These are phyloP conservation scores for Triplophysa yarkandensis DNA, from an alignment of 2,797 vertebrate genomes.

Conservation along the genomic window DNA sequence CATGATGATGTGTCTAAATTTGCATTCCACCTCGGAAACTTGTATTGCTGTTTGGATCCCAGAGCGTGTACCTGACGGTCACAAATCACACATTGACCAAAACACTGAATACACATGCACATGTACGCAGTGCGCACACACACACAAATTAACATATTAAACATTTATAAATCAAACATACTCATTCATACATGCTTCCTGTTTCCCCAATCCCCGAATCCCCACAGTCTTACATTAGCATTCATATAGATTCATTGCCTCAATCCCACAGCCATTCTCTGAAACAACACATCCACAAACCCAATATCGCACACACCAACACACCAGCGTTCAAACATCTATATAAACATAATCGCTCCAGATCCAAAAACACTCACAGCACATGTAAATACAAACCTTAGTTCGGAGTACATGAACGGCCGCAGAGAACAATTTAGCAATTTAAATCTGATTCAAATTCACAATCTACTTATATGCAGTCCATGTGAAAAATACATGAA, in stretches of 20 bases:
- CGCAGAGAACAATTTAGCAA: constrained; percentile 47
- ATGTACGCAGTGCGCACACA: constrained; percentile 61
- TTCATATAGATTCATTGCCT: constrained; percentile 57
- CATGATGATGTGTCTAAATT: constrained; percentile 64
- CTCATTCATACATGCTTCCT: constrained; percentile 17
- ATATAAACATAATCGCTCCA: constrained; percentile 63
- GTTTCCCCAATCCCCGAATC: background rate
- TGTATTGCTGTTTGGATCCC: constrained; percentile 70
- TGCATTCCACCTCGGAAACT: constrained; percentile 72
- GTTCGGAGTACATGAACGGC: constrained; percentile 45
- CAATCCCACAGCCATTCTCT: constrained; percentile 62
- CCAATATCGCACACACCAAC: constrained; percentile 62
- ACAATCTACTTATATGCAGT: constrained; percentile 15
- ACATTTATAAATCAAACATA: constrained; percentile 35
- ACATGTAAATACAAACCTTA: constrained; percentile 27
- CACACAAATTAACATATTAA: constrained; percentile 34
- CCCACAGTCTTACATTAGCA: constrained; percentile 26
- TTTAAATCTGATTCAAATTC: constrained; percentile 29
- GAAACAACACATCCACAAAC: constrained; percentile 63
- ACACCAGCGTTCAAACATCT: constrained; percentile 65
- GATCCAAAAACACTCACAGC: constrained; percentile 52
- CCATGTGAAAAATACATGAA: constrained; percentile 45
- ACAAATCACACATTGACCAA: constrained; percentile 52
- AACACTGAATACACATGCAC: constrained; percentile 69
- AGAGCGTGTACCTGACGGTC: constrained; percentile 67